These are phyloP conservation scores for Callorhinus ursinus DNA, from an alignment of 2,113 vertebrate genomes.

Conservation along the genomic window DNA sequence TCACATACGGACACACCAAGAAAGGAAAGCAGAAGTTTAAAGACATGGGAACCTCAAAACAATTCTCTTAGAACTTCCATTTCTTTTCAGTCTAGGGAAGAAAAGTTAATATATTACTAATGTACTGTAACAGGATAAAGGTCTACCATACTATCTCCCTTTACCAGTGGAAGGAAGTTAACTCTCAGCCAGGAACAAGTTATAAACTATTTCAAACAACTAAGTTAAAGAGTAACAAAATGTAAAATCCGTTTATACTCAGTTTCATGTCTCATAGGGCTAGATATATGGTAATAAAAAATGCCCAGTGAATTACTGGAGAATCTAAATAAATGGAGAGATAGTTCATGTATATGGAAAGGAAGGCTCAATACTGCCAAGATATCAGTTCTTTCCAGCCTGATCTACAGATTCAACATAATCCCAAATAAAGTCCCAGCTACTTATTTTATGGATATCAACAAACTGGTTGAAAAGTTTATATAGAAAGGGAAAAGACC, in stretches of 20 bases:
- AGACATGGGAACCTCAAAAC: slow-evolving; percentile 5
- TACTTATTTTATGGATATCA: slow-evolving; percentile 27
- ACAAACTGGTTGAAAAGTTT: slow-evolving; percentile 3
- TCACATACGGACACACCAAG: not conserved
- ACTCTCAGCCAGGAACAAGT: slow-evolving; percentile 23
- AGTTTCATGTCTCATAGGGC: not conserved
- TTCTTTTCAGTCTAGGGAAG: slow-evolving; percentile 42
- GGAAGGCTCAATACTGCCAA: not conserved
- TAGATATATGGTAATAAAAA: not conserved
- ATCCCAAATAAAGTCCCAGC: not conserved
- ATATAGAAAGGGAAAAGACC: not conserved
- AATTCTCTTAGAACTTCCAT: slow-evolving; percentile 33
- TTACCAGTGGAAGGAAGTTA: slow-evolving; percentile 66
- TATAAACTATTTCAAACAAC: slow-evolving; percentile 59
- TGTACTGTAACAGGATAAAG: slow-evolving; percentile 79
- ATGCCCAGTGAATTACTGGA: not conserved
- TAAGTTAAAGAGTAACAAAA: slow-evolving; percentile 72
- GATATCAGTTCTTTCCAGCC: not conserved
- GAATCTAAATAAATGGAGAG: not conserved
- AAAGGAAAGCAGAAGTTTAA: slow-evolving; percentile 55
- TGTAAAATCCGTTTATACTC: not conserved
- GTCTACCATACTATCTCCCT: slow-evolving; percentile 62
- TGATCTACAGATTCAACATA: slow-evolving; percentile 12
- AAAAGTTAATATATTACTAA: slow-evolving; percentile 80
- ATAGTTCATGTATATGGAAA: not conserved